Evolutionary conservation across 2,113 vertebrate genomes (phyloP).

Genomic region (Trematomus loennbergii): DNA sequence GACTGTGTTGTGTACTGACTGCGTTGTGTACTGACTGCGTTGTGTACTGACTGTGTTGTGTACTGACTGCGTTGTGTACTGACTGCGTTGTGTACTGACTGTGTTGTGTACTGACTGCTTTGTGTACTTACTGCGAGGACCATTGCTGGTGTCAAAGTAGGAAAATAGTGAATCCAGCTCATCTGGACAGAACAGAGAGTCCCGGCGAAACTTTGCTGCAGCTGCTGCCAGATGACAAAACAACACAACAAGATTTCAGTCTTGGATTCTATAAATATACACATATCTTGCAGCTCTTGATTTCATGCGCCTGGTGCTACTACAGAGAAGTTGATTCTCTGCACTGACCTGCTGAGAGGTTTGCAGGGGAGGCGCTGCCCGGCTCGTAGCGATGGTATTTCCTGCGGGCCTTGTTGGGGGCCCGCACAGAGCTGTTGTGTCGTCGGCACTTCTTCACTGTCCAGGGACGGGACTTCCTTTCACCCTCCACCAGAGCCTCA

Average conservation of each 20-base stretch:
- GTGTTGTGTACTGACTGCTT: neutral
- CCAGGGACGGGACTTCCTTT: constrained; percentile 88
- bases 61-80: constrained; percentile 81
- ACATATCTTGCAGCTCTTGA: neutral
- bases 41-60: neutral
- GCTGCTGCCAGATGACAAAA: constrained; percentile 80
- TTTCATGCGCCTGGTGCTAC: neutral
- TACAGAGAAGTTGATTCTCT: neutral
- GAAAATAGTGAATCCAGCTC: constrained; percentile 98
- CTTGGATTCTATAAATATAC: neutral
- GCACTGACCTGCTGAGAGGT: constrained; percentile 88
- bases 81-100: constrained; percentile 68
- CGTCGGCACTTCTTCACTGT: constrained; percentile 88
- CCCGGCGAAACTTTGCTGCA: constrained; percentile 93
- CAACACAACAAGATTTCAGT: constrained; percentile 13
- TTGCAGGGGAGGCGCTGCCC: constrained; percentile 81
- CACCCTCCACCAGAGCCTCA: constrained; percentile 80
- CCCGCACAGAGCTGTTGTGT: constrained; percentile 86
- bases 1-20: too few relatives aligned
- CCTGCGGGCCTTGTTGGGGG: constrained; percentile 79
- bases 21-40: too few relatives aligned
- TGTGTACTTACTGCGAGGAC: constrained; percentile 81
- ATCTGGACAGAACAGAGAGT: constrained; percentile 97
- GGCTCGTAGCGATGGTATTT: constrained; percentile 88
- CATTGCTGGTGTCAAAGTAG: constrained; percentile 94